Evolutionary conservation across 2,113 vertebrate genomes (phyloP).

Genomic region (Pteruthius melanotis): DNA sequence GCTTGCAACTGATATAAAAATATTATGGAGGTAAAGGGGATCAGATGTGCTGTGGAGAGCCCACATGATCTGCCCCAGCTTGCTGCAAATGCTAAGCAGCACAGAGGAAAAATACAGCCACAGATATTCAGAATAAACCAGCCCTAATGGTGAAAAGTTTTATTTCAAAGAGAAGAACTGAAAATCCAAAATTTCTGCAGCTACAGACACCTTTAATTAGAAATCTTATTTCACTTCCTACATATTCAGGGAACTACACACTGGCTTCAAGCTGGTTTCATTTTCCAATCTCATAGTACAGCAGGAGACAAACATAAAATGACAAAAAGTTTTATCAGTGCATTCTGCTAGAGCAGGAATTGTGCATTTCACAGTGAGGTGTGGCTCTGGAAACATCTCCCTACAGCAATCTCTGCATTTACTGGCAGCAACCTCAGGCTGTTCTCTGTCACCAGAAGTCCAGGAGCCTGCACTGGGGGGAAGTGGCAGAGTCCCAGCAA

Average conservation of each 20-base stretch:
- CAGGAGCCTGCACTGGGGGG: not conserved
- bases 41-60: not conserved
- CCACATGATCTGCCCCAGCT: not conserved
- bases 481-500: not conserved
- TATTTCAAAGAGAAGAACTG: not conserved
- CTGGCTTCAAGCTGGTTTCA: not conserved
- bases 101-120: not conserved
- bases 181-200: not conserved
- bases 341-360: not conserved
- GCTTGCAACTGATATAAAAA: not conserved
- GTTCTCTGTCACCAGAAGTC: not conserved
- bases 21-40: not conserved
- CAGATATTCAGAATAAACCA: not conserved
- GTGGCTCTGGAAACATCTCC: not conserved
- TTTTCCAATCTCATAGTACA: not conserved
- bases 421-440: not conserved
- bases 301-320: not conserved
- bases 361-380: not conserved
- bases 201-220: slow-evolving; percentile 34
- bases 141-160: not conserved
- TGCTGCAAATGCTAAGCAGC: not conserved
- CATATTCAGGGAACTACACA: not conserved
- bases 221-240: slow-evolving; percentile 10
- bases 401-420: not conserved
- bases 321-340: not conserved